Conservation (phyloP, 2,888 invertebrate genomes). For the Harmothoe impar region DNA sequence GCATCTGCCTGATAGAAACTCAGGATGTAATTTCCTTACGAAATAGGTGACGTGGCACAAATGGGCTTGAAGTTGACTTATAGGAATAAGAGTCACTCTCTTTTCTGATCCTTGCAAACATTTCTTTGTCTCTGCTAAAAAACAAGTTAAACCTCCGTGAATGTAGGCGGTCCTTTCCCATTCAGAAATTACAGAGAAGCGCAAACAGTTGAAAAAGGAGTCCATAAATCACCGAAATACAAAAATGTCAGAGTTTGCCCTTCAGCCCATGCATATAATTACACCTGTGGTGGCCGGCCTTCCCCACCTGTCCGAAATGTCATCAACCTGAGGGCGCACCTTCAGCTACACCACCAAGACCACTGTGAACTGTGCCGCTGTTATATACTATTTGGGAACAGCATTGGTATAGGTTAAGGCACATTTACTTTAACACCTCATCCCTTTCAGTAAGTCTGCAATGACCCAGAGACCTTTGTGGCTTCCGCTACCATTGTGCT, state of each 20-base stretch:
- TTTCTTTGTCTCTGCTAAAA: neutral
- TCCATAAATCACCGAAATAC: slow-evolving; percentile 11
- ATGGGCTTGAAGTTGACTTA: no score
- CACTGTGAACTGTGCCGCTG: neutral
- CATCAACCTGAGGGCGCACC: slow-evolving; percentile 25
- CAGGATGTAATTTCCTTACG: no score
- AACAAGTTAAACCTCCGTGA: neutral
- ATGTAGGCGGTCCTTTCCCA: neutral
- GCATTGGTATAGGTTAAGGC: neutral
- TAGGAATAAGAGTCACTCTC: no score
- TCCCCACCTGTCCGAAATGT: slow-evolving; percentile 35
- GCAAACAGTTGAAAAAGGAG: neutral
- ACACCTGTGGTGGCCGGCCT: slow-evolving; percentile 3
- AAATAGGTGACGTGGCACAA: no score
- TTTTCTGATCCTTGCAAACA: no score
- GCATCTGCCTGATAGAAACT: no score
- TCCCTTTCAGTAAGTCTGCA: no score
- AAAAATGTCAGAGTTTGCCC: slow-evolving; percentile 26
- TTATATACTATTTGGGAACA: neutral
- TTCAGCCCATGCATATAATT: slow-evolving; percentile 8
- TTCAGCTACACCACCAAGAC: neutral
- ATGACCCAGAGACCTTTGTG: no score
- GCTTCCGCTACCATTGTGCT: no score
- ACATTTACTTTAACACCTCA: neutral
- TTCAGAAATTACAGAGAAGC: neutral